Evolutionary conservation across 2,113 vertebrate species (phyloP), one percentile per base, ranked within the genome.

Genomic region (Rhineura floridana): DNA sequence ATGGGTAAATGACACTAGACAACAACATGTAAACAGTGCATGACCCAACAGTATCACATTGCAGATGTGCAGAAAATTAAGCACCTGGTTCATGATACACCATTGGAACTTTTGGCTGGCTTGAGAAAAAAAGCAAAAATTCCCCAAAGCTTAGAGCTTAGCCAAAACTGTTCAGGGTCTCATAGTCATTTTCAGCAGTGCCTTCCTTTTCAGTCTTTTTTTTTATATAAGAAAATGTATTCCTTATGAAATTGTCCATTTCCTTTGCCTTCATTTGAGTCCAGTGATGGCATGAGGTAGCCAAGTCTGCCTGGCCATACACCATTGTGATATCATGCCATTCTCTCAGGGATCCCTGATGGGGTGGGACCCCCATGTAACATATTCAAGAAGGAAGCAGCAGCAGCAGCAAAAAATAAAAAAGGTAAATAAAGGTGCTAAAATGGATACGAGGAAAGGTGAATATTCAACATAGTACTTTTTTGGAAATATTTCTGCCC

Each of bases 61-160:
- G 17, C 28, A 46, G 44, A 80, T 13, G 4, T 42, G 3, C 12
- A 89, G 82, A 44, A 93, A 89, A 91, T 92, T 91, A 19, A 79
- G 63, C 91, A 9, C 15, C 25, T 67, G 93, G 87, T 91, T 87
- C 85, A 86, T 94, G 89, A 92, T 88, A 91, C 82, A 70, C n/a
- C 12, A 44, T 89, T 90, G 39, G 48, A 83, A 90, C 69, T 91
- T 69, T 79, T 82, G 59, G 28, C 77, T 86, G 90, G 50, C 88
- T 13, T 25, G 82, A 70, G 44, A 84, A 44, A 44, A 70, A 39
- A 52, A 39, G 17, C 4, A 75, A 25, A 25, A 65, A 30, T 2
- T 21, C 2, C 63, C 23, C 2, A 65, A 28, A 21, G 25, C n/a
- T n/a, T 67, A 59, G 65, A 81, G 21, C 65, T 78, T 4, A 78